phyloP scores from a whole-genome alignment of 2,797 vertebrate genomes.

The Enteromius trimaculatus region DNA sequence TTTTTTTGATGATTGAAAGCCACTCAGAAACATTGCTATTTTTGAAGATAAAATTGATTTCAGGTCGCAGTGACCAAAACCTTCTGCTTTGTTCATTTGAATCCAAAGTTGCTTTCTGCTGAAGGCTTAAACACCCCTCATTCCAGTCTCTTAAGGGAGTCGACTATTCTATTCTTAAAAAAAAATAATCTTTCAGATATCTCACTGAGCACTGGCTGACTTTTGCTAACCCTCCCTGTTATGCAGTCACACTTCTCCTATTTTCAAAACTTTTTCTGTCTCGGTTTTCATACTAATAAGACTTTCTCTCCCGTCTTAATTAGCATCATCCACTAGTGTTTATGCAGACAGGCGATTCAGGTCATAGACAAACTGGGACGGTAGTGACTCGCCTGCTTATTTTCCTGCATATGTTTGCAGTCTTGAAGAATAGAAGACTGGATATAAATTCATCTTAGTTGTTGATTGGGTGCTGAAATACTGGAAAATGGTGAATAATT shows the following conservation, averaged over 20 bases:
- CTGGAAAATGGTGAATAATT: conserved; percentile 77
- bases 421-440: conserved; percentile 50
- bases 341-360: conserved; percentile 72
- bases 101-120: conserved; percentile 22
- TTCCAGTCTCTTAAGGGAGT: conserved; percentile 2
- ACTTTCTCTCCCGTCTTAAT: conserved; percentile 66
- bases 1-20: conserved; percentile 24
- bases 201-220: conserved; percentile 4
- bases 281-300: conserved; percentile 49
- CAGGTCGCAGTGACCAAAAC: conserved; percentile 23
- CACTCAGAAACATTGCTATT: conserved; percentile 37
- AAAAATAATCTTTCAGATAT: not conserved
- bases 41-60: conserved; percentile 13
- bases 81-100: conserved; percentile 3
- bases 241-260: conserved; percentile 8
- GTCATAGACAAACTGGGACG: conserved; percentile 77
- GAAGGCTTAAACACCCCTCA: not conserved
- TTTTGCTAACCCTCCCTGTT: conserved; percentile 33
- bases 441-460: conserved; percentile 36
- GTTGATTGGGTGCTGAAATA: conserved; percentile 76
- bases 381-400: conserved; percentile 70
- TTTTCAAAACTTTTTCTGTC: conserved; percentile 56
- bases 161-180: not conserved
- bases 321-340: conserved; percentile 75
- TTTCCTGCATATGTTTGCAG: conserved; percentile 64